Evolutionary conservation across 23 tunicate species (phyloP).

Genomic region (Trididemnum clinides): DNA sequence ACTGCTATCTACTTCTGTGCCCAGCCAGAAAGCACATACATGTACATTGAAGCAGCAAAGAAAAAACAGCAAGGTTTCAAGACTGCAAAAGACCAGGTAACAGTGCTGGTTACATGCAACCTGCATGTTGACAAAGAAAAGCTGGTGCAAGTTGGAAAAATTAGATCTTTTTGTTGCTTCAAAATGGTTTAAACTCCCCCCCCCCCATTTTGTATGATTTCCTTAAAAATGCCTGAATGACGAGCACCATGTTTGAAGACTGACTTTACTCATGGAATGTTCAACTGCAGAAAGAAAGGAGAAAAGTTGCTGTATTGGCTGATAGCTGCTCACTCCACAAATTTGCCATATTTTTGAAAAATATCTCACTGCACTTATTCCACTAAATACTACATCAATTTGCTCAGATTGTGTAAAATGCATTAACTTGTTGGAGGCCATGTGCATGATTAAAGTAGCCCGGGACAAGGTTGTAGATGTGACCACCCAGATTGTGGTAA

Average conservation of each 20-base stretch:
- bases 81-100: slow-evolving; percentile 20
- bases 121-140: background rate
- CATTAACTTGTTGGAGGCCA: no score
- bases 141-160: background rate
- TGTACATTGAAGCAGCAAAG: background rate
- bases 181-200: background rate
- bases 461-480: no score
- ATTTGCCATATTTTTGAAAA: background rate
- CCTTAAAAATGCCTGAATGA: background rate
- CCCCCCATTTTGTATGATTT: slow-evolving; percentile 1
- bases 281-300: background rate
- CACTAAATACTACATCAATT: no score
- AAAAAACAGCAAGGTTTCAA: slow-evolving; percentile 22
- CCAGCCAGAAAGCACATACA: background rate
- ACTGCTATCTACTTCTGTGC: slow-evolving; percentile 1
- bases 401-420: no score
- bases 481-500: no score
- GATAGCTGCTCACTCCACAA: background rate
- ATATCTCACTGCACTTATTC: background rate
- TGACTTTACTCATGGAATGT: background rate
- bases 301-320: background rate
- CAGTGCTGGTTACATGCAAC: slow-evolving; percentile 3
- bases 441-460: no score
- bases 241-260: background rate
- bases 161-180: background rate